Evolutionary conservation across 2,888 invertebrate genomes (phyloP), one percentile per base, ranked within the genome.

Genomic region (Furcula furcula): DNA sequence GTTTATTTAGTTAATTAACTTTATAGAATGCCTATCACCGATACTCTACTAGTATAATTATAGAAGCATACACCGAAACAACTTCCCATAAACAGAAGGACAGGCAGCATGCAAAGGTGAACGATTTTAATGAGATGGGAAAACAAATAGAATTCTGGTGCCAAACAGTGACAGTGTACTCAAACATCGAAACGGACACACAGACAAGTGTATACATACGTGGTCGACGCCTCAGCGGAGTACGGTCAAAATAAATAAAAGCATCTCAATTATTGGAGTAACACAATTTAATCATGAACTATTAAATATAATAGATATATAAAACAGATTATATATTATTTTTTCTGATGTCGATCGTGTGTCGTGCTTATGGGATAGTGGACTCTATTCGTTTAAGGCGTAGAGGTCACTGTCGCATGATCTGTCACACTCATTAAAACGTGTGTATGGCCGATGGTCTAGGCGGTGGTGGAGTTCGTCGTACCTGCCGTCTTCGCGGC

Each of bases 211-310:
- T 72, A 85, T 88, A 88, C 88, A 84, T 88, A 88, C 87, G 87
- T 88, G 87, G 75, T 86, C 67, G 83, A 80, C 83, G 85, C 81
- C 87, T 87, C 87, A 81, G 84, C 83, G 76, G 84, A 85, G 86
- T 86, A 79, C 82, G 79, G 84, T 86, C 81, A 84, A 87, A 85
- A 85, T 84, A 84, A 87, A 84, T 80, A 85, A 88, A 87, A 88
- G 85, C 86, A 87, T 83, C 74, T 87, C 80, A 86, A 69, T 88
- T 85, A 87, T 86, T 87, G 75, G 83, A 86, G 70, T 86, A 88
- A 88, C 87, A 88, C 86, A 88, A 86, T 88, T 88, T 88, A 87
- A 88, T 88, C 84, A 88, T 82, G 85, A 82, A 83, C 83, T 87
- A 87, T 79, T 80, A 56, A 72, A 76, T 83, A 83, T 65, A 76